Evolutionary conservation across 2,888 invertebrate genomes (phyloP).

Genomic region (Glyphotaelius pellucidus): DNA sequence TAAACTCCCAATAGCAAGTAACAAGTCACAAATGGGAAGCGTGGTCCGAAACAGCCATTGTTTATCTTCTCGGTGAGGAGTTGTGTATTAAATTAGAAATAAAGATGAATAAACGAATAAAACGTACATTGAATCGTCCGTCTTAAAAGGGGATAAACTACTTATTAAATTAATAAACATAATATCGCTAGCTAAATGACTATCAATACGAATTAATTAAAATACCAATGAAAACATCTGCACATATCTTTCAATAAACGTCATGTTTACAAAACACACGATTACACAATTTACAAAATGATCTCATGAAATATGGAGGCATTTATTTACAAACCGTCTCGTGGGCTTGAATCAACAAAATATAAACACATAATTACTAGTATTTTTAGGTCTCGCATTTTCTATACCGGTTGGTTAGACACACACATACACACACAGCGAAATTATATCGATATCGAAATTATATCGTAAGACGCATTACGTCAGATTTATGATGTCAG

Average conservation of each 20-base stretch:
- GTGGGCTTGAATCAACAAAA: neutral
- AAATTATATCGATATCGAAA: neutral
- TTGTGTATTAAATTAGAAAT: too few relatives aligned
- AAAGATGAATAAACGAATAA: neutral
- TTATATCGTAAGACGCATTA: neutral
- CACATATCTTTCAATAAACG: neutral
- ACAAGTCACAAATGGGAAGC: too few relatives aligned
- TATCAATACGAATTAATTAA: neutral
- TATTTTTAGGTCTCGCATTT: neutral
- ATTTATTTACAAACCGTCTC: neutral
- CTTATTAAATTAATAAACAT: neutral
- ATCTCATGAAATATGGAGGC: neutral
- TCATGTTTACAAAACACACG: neutral
- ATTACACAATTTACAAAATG: neutral
- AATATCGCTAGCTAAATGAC: neutral
- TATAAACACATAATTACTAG: neutral
- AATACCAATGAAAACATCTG: neutral
- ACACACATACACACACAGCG: neutral
- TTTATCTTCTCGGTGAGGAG: too few relatives aligned
- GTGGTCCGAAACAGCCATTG: too few relatives aligned
- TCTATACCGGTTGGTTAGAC: neutral
- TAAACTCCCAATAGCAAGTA: too few relatives aligned
- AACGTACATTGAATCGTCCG: neutral
- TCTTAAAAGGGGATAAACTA: neutral
- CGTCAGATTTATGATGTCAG: neutral